Conservation (phyloP, 2,888 invertebrate genomes). For the Epinotia ramella region DNA sequence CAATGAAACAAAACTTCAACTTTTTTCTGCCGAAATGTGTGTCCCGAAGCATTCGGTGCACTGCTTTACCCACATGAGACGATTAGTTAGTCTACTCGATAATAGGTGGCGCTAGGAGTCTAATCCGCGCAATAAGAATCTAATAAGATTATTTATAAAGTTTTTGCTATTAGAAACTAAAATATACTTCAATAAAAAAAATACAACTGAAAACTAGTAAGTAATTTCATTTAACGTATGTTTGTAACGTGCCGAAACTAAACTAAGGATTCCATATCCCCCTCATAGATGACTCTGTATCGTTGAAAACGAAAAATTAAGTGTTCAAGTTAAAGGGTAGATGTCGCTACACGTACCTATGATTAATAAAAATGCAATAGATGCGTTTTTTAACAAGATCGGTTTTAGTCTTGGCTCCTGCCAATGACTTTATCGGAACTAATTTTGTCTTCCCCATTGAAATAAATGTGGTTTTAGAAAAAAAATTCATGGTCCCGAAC, state of each 20-base stretch:
- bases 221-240: neutral
- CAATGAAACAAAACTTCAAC: constrained; percentile 43
- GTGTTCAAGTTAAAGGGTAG: constrained; percentile 47
- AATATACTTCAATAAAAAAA: neutral
- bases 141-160: constrained; percentile 36
- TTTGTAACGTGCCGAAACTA: neutral
- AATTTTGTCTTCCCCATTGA: too few relatives aligned
- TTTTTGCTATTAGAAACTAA: neutral
- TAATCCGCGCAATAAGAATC: constrained; percentile 30
- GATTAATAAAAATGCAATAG: neutral
- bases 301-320: neutral
- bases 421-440: too few relatives aligned
- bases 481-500: too few relatives aligned
- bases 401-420: too few relatives aligned
- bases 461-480: too few relatives aligned
- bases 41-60: constrained; percentile 56
- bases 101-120: constrained; percentile 63
- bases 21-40: constrained; percentile 28
- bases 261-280: constrained; percentile 47
- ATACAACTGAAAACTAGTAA: neutral
- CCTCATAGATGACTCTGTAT: constrained; percentile 64
- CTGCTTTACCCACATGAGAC: constrained; percentile 70
- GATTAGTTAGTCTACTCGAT: constrained; percentile 57
- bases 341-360: constrained; percentile 54
- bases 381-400: too few relatives aligned